Evolutionary conservation across 1,140 invertebrate species (phyloP).

Genomic region (Macrosteles quadrilineatus): DNA sequence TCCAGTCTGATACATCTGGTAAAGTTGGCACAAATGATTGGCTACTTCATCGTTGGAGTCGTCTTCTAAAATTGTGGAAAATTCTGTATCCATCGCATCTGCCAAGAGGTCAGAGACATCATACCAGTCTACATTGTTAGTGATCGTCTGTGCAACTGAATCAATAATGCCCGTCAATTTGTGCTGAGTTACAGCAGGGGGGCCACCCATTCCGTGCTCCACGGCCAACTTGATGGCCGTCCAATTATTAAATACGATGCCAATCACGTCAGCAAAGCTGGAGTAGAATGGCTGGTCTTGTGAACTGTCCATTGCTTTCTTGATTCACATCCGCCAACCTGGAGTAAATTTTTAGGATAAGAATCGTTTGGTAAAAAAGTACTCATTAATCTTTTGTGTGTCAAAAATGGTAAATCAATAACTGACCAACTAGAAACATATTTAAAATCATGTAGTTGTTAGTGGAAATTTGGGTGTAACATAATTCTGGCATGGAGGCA

Average conservation of each 20-base stretch:
- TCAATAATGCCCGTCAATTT: conserved; percentile 43
- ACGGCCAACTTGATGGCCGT: conserved; percentile 62
- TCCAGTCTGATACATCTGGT: not conserved
- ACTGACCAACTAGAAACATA: too few species aligned
- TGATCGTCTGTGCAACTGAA: conserved; percentile 54
- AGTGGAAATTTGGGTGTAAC: too few species aligned
- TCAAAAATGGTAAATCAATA: too few species aligned
- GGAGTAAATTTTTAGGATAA: too few species aligned
- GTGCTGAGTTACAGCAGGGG: conserved; percentile 32
- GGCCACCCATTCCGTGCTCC: conserved; percentile 65
- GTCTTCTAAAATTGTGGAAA: conserved; percentile 65
- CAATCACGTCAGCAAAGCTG: conserved; percentile 67
- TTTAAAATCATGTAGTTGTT: too few species aligned
- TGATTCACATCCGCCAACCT: too few species aligned
- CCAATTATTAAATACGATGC: conserved; percentile 65
- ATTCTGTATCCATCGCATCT: conserved; percentile 65
- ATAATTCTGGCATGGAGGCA: too few species aligned
- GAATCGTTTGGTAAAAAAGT: too few species aligned
- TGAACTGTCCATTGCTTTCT: too few species aligned
- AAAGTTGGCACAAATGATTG: conserved; percentile 19
- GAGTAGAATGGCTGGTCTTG: too few species aligned
- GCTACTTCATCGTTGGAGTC: conserved; percentile 48
- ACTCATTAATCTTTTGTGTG: too few species aligned
- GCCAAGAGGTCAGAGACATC: conserved; percentile 61
- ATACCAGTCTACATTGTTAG: conserved; percentile 53